Percentiles rank a stretch among this genome's conserved stretches.
Evolutionary conservation across 30 jellyfish, hydroid and myxozoan genomes (phyloP).

Genomic region (Catostylus mosaicus): DNA sequence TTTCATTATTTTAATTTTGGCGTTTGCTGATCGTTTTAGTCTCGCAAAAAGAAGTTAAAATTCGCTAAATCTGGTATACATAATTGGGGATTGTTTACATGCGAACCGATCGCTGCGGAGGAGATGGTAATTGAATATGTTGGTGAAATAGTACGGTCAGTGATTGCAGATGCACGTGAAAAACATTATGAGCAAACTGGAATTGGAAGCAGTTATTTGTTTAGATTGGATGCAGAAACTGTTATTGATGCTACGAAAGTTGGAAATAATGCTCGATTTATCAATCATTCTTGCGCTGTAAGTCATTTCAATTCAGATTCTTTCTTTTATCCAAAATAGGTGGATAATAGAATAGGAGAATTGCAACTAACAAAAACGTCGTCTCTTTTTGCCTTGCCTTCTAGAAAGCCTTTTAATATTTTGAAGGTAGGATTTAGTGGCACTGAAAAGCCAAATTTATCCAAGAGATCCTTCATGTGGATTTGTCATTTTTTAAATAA

Average conservation of each 20-base stretch:
- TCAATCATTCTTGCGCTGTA: conserved; percentile 98
- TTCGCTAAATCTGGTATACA: conserved; percentile 97
- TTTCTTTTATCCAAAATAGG: no score
- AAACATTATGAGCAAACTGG: conserved; percentile 95
- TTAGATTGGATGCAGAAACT: conserved; percentile 95
- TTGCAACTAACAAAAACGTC: no score
- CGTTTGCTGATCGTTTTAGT: conserved; percentile 29
- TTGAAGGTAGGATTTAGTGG: no score
- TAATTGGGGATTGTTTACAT: conserved; percentile 99
- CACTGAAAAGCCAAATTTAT: no score
- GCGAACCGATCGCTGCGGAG: conserved; percentile 99
- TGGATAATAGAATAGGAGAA: no score
- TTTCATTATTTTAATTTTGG: no score
- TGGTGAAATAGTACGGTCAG: conserved; percentile 93
- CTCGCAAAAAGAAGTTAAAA: conserved; percentile 93
- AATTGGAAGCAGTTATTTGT: conserved; percentile 97
- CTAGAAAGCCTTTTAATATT: no score
- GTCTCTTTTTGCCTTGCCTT: no score
- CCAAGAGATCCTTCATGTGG: no score
- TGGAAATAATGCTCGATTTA: conserved; percentile 99
- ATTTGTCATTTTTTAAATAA: no score
- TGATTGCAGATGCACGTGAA: conserved; percentile 98
- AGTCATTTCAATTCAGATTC: no score
- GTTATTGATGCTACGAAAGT: conserved; percentile 98
- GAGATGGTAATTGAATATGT: conserved; percentile 98